Evolutionary conservation across 1,140 invertebrate species (phyloP).

Genomic region (Bilobella aurantiaca): DNA sequence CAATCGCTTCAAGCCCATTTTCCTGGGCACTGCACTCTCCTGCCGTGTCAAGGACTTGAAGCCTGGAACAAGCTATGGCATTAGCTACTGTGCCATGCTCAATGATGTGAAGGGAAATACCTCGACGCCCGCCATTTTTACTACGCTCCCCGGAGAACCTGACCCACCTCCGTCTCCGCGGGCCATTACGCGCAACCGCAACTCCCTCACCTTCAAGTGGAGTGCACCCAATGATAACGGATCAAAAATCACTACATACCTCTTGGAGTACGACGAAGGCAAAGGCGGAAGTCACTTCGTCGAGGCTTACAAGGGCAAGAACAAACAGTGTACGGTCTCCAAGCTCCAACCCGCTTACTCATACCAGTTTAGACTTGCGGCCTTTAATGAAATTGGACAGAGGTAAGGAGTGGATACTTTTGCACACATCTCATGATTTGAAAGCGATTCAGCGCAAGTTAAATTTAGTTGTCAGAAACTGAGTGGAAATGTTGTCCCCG

Average conservation of each 20-base stretch:
- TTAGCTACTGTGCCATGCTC: constrained; percentile 50
- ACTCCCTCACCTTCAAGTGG: constrained; percentile 46
- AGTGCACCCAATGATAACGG: constrained; percentile 63
- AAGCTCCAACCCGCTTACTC: constrained; percentile 61
- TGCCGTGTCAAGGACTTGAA: constrained; percentile 65
- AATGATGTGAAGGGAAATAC: constrained; percentile 43
- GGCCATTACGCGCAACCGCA: constrained; percentile 46
- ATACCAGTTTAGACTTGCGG: constrained; percentile 63
- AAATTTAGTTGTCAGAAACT: no score
- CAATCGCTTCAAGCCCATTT: constrained; percentile 66
- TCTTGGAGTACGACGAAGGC: constrained; percentile 67
- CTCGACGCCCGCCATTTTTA: constrained; percentile 47
- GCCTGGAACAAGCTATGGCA: constrained; percentile 67
- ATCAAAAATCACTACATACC: constrained; percentile 60
- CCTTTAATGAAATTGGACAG: constrained; percentile 66
- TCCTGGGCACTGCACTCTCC: constrained; percentile 57
- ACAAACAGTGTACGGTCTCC: constrained; percentile 58
- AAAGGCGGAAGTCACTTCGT: constrained; percentile 51
- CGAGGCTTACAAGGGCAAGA: constrained; percentile 56
- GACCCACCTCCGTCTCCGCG: constrained; percentile 50
- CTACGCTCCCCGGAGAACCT: constrained; percentile 56
- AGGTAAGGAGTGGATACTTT: no score
- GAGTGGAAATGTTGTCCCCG: no score
- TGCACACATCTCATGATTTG: no score
- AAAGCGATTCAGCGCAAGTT: no score